These are phyloP conservation scores for Peromyscus nudipes DNA, from an alignment of 2,797 vertebrate species.

Conservation along the genomic window DNA sequence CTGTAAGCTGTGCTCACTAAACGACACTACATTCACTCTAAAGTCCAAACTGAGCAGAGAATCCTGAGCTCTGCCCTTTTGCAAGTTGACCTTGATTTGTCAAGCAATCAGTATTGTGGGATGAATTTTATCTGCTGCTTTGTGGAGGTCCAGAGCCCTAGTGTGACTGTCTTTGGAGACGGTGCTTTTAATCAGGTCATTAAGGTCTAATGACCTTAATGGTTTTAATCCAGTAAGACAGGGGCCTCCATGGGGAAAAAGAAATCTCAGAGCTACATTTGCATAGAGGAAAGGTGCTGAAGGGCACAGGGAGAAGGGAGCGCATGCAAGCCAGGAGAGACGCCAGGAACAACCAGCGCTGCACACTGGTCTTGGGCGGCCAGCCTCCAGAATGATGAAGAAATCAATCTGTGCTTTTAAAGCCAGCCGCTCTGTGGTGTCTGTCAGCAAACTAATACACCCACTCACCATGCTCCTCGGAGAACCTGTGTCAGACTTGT, in stretches of 20 bases:
- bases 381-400: not conserved
- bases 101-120: not conserved
- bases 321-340: not conserved
- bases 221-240: not conserved
- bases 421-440: not conserved
- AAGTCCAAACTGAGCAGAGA: not conserved
- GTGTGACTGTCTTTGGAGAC: not conserved
- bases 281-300: not conserved
- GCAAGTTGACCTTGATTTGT: not conserved
- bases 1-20: not conserved
- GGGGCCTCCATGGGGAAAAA: not conserved
- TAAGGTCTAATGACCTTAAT: not conserved
- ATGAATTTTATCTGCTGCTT: not conserved
- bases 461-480: no score
- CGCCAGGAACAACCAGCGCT: not conserved
- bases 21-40: not conserved
- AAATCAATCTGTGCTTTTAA: not conserved
- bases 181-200: not conserved
- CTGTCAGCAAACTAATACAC: not conserved
- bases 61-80: not conserved
- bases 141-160: not conserved
- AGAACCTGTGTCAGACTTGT: not conserved
- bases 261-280: not conserved
- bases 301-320: not conserved
- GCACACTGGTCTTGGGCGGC: not conserved